Evolutionary conservation across 2,888 invertebrate genomes (phyloP).

Genomic region (Hypercompe scribonia): DNA sequence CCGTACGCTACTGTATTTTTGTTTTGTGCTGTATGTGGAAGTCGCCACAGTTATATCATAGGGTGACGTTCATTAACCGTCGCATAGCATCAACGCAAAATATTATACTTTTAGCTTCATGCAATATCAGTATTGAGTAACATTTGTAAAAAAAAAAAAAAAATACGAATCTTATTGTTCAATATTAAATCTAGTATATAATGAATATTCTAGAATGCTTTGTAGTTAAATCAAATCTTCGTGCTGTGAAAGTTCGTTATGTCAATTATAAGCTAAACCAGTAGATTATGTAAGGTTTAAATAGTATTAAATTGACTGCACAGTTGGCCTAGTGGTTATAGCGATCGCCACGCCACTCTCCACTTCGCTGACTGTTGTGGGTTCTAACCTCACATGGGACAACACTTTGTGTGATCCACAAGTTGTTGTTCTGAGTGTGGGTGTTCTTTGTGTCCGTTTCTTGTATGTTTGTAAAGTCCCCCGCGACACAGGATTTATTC

Average conservation of each 20-base stretch:
- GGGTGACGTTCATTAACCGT: neutral
- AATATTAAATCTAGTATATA: neutral
- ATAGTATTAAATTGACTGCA: no score
- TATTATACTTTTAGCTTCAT: neutral
- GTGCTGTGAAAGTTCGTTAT: neutral
- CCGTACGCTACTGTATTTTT: no score
- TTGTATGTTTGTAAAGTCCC: no score
- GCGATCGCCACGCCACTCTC: no score
- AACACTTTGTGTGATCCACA: no score
- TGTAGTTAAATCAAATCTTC: neutral
- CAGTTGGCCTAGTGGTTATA: no score
- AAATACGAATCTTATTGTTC: neutral
- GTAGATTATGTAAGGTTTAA: neutral
- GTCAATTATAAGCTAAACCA: neutral
- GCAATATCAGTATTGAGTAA: neutral
- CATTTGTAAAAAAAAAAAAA: neutral
- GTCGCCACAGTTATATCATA: neutral
- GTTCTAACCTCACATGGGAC: no score
- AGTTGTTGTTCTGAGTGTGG: no score
- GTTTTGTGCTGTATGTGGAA: no score
- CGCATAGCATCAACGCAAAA: neutral
- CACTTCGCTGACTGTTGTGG: no score
- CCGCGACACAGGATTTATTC: no score
- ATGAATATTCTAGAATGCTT: neutral
- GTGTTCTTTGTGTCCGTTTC: no score